Evolutionary conservation across 92 coral and sea anemone genomes (phyloP).

Genomic region (Palythoa grandis): DNA sequence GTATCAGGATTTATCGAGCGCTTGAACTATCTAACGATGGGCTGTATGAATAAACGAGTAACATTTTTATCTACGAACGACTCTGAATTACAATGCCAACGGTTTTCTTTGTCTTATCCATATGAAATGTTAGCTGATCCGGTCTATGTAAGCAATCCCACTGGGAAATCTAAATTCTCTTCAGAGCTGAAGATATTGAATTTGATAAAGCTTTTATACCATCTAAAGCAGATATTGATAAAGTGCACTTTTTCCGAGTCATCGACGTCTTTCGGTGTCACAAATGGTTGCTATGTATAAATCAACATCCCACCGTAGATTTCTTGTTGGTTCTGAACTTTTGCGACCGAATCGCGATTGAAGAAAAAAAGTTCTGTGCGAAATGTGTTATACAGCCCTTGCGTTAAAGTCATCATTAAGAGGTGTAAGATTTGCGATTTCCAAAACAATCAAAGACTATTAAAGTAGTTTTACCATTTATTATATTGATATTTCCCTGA

Average conservation of each 20-base stretch:
- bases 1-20: not conserved
- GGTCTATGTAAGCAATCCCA: too few relatives aligned
- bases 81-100: too few relatives aligned
- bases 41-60: too few relatives aligned
- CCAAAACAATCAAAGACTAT: too few relatives aligned
- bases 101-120: too few relatives aligned
- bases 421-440: too few relatives aligned
- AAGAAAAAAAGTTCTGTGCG: not conserved
- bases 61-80: too few relatives aligned
- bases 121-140: too few relatives aligned
- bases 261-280: not conserved
- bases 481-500: too few relatives aligned
- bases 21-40: too few relatives aligned
- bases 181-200: not conserved
- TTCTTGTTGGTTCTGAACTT: not conserved
- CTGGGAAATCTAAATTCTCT: too few relatives aligned
- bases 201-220: not conserved
- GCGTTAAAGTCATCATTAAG: not conserved
- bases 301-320: not conserved
- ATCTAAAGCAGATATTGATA: not conserved
- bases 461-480: too few relatives aligned
- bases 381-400: not conserved
- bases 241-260: not conserved
- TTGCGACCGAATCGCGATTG: not conserved
- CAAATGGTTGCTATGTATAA: not conserved